Percentiles rank a stretch among this genome's conserved stretches.
These are phyloP conservation scores for Cataglyphis altisquamis DNA, from an alignment of 2,888 invertebrate genomes.

Conservation along the genomic window DNA sequence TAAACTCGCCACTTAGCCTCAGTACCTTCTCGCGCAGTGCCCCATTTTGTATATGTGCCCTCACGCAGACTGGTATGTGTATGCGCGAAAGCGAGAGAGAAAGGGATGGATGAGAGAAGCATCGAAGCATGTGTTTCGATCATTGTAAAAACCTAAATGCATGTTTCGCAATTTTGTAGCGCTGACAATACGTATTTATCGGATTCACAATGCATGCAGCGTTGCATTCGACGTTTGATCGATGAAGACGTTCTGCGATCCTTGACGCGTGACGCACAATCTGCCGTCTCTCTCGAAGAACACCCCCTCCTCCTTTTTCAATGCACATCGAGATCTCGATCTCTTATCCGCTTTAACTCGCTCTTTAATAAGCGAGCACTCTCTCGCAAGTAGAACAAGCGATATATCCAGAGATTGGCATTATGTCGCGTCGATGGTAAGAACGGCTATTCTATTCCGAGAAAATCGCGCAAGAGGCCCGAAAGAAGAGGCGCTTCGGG, in stretches of 20 bases:
- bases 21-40: slow-evolving; percentile 80
- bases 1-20: slow-evolving; percentile 86
- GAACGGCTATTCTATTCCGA: slow-evolving; percentile 7
- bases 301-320: neutral
- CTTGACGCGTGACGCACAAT: slow-evolving; percentile 9
- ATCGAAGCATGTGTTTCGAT: slow-evolving; percentile 70
- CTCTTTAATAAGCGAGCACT: neutral
- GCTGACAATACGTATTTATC: slow-evolving; percentile 64
- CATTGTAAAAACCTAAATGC: slow-evolving; percentile 61
- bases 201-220: slow-evolving; percentile 48
- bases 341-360: neutral
- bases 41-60: slow-evolving; percentile 57
- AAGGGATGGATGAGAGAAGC: neutral
- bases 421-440: neutral
- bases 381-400: slow-evolving; percentile 9
- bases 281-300: neutral
- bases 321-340: neutral
- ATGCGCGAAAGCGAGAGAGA: slow-evolving; percentile 46
- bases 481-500: slow-evolving; percentile 58
- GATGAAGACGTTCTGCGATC: slow-evolving; percentile 70
- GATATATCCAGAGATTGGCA: slow-evolving; percentile 15
- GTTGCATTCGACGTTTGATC: slow-evolving; percentile 29
- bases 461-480: slow-evolving; percentile 22
- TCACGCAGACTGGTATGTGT: slow-evolving; percentile 63
- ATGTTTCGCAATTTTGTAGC: slow-evolving; percentile 67